Conservation (phyloP, 2,888 invertebrate species). For the Electrophaes corylata region DNA sequence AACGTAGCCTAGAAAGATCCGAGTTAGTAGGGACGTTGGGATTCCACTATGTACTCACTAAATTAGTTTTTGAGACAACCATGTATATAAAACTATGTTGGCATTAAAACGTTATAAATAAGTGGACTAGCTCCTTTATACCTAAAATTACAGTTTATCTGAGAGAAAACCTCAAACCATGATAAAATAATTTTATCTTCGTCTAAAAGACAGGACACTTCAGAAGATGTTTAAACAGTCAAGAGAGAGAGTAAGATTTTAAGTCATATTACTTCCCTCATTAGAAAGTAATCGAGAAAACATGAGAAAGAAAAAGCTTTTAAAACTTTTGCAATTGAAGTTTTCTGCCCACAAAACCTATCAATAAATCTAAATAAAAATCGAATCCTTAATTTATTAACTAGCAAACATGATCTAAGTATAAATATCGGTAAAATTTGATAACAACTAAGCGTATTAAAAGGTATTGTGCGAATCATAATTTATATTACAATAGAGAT, state of each 20-base stretch:
- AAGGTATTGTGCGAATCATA: constrained; percentile 64
- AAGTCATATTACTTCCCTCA: neutral
- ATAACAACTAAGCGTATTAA: constrained; percentile 66
- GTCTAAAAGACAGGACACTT: constrained; percentile 4
- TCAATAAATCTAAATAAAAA: constrained; percentile 42
- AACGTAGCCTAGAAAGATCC: constrained; percentile 37
- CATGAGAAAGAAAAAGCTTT: constrained; percentile 1
- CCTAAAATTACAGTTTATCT: constrained; percentile 47
- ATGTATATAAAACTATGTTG: constrained; percentile 55
- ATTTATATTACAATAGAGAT: constrained; percentile 29
- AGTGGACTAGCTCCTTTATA: constrained; percentile 79
- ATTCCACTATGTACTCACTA: constrained; percentile 49
- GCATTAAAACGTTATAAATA: constrained; percentile 68
- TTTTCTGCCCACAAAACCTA: constrained; percentile 21
- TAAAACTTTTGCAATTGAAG: neutral
- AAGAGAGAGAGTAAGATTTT: neutral
- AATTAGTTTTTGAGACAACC: constrained; percentile 58
- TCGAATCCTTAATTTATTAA: constrained; percentile 57
- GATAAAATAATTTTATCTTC: neutral
- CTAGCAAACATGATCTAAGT: constrained; percentile 42
- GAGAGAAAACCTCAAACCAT: constrained; percentile 2
- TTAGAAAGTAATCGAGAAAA: neutral
- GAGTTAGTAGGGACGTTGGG: constrained; percentile 45
- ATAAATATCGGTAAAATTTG: constrained; percentile 63
- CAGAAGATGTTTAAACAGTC: neutral